phyloP scores from a whole-genome alignment of 2,888 invertebrate genomes.

The Dexiosoma caninum region DNA sequence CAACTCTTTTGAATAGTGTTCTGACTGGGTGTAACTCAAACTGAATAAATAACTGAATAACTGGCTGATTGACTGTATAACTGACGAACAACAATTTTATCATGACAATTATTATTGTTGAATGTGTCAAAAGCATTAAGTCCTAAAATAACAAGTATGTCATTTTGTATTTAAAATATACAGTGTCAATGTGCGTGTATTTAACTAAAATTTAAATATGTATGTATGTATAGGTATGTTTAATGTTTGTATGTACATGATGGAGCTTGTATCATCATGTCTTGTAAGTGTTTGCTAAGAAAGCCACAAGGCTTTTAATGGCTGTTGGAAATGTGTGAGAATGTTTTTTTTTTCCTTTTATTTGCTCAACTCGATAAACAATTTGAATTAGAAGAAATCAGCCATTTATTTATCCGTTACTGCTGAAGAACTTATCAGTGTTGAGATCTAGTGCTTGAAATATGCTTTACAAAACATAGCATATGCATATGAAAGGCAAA shows the following conservation, averaged over 20 bases:
- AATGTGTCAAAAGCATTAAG: conserved; percentile 49
- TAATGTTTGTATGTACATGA: background rate
- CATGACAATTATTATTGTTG: conserved; percentile 61
- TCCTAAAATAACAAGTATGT: conserved; percentile 47
- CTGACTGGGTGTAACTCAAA: background rate
- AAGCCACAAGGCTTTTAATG: conserved; percentile 47
- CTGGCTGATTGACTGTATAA: conserved; percentile 24
- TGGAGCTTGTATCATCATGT: background rate
- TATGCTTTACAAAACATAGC: no score
- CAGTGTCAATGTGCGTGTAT: background rate
- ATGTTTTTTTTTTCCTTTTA: conserved; percentile 37
- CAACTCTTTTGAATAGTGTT: conserved; percentile 34
- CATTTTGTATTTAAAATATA: conserved; percentile 37
- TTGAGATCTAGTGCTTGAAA: no score
- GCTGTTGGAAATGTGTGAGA: conserved; percentile 18
- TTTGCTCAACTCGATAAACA: conserved; percentile 9
- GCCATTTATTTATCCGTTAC: no score
- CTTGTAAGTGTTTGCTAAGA: conserved; percentile 35
- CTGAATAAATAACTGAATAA: conserved; percentile 6
- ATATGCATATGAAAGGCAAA: no score
- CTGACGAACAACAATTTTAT: conserved; percentile 40
- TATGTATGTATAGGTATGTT: background rate
- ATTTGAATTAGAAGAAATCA: background rate
- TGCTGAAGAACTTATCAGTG: no score
- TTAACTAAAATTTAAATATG: background rate